phyloP scores from a whole-genome alignment of 53 echinoderm and acorn worm species.

The Patiria pectinifera region DNA sequence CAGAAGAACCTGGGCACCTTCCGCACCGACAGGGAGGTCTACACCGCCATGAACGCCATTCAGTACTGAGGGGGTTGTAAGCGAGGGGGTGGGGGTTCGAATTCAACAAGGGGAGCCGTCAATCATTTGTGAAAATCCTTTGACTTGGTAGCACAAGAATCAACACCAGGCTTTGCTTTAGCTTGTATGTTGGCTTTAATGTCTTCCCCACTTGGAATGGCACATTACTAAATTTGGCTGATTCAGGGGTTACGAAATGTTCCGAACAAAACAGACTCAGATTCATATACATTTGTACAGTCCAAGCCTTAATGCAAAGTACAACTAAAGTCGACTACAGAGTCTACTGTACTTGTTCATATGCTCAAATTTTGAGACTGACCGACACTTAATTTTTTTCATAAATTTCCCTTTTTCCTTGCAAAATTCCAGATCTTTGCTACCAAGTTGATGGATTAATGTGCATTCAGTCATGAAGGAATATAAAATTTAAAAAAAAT shows the following conservation, averaged over 20 bases:
- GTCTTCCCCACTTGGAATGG: too few relatives aligned
- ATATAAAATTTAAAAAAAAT: neutral
- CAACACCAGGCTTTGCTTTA: too few relatives aligned
- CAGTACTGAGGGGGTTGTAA: slow-evolving; percentile 18
- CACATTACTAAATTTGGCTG: too few relatives aligned
- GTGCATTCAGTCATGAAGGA: neutral
- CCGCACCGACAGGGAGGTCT: slow-evolving; percentile 90
- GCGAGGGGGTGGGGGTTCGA: neutral
- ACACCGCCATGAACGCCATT: slow-evolving; percentile 75
- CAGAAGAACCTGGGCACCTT: slow-evolving; percentile 93
- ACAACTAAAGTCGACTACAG: too few relatives aligned
- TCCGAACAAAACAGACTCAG: too few relatives aligned
- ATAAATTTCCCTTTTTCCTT: neutral
- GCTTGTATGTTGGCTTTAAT: too few relatives aligned
- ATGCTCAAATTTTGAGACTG: neutral
- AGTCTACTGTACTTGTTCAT: too few relatives aligned
- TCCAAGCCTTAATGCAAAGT: too few relatives aligned
- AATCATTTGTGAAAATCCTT: neutral
- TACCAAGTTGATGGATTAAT: neutral
- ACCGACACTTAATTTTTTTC: too few relatives aligned
- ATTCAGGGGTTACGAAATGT: too few relatives aligned
- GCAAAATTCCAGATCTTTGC: neutral
- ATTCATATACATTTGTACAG: too few relatives aligned
- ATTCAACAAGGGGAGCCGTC: neutral
- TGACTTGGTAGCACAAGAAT: neutral